These are phyloP conservation scores for Lomographa bimaculata DNA, from an alignment of 2,888 invertebrate genomes.

Conservation along the genomic window DNA sequence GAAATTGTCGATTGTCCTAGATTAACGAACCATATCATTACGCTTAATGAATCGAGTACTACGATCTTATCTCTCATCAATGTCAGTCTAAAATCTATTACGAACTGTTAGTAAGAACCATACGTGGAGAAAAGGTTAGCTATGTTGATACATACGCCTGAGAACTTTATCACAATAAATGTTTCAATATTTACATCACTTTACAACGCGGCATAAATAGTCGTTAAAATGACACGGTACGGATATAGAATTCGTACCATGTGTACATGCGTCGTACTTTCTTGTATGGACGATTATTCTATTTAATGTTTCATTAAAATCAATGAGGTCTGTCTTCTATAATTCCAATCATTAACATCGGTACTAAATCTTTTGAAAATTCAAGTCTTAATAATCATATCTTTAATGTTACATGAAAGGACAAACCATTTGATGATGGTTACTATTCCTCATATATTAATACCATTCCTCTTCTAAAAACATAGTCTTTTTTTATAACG, in stretches of 20 bases:
- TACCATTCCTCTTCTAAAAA: too few species aligned
- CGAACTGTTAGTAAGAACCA: conserved; percentile 43
- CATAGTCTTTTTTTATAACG: too few species aligned
- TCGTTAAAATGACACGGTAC: conserved; percentile 10
- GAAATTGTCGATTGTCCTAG: conserved; percentile 73
- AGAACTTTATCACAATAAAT: too few species aligned
- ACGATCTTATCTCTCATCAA: conserved; percentile 74
- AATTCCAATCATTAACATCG: conserved; percentile 2
- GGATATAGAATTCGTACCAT: too few species aligned
- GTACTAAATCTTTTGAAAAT: not conserved
- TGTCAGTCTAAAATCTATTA: conserved; percentile 72
- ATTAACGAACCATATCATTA: conserved; percentile 80
- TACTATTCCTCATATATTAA: too few species aligned
- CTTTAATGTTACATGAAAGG: too few species aligned
- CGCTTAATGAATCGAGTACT: conserved; percentile 70
- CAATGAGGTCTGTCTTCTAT: conserved; percentile 22
- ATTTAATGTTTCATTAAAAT: conserved; percentile 26
- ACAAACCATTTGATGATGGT: too few species aligned
- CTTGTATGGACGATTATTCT: conserved; percentile 24
- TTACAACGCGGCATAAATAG: too few species aligned
- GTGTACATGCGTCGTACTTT: conserved; percentile 19
- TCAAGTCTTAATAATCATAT: too few species aligned
- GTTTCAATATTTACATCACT: too few species aligned
- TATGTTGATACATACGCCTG: conserved; percentile 12
- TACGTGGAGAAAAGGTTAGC: conserved; percentile 24